Conservation (phyloP, 2,797 vertebrate species). For the Erithacus rubecula region DNA sequence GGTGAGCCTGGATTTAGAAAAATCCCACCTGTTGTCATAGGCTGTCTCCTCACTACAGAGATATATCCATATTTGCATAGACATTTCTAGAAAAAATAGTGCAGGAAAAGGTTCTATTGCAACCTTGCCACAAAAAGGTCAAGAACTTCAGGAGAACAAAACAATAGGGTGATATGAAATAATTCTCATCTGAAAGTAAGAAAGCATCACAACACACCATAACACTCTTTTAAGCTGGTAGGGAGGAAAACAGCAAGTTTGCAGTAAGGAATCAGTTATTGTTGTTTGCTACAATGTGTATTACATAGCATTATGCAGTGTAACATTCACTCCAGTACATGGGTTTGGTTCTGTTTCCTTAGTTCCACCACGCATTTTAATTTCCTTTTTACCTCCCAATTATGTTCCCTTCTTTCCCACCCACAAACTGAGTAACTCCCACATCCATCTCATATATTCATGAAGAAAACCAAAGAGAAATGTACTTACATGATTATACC, state of each 20-base stretch:
- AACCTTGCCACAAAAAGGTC: background rate
- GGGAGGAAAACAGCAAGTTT: background rate
- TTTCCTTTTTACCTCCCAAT: background rate
- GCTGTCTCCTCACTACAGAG: background rate
- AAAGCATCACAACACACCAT: background rate
- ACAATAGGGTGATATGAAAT: background rate
- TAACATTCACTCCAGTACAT: background rate
- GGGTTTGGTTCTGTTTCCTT: background rate
- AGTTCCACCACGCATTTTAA: background rate
- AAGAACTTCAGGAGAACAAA: background rate
- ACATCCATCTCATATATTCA: background rate
- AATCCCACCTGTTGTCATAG: background rate
- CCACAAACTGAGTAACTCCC: background rate
- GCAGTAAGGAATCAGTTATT: background rate
- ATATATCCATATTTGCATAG: background rate
- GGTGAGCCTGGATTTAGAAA: background rate
- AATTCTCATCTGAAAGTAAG: background rate
- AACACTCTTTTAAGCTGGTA: background rate
- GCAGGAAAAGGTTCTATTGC: background rate
- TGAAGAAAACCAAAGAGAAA: background rate
- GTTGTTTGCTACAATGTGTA: rapidly evolving
- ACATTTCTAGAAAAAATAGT: background rate
- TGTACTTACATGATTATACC: background rate
- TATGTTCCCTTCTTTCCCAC: background rate
- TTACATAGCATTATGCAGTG: background rate